phyloP scores from a whole-genome alignment of 2,113 vertebrate genomes.

The Cynoglossus semilaevis region DNA sequence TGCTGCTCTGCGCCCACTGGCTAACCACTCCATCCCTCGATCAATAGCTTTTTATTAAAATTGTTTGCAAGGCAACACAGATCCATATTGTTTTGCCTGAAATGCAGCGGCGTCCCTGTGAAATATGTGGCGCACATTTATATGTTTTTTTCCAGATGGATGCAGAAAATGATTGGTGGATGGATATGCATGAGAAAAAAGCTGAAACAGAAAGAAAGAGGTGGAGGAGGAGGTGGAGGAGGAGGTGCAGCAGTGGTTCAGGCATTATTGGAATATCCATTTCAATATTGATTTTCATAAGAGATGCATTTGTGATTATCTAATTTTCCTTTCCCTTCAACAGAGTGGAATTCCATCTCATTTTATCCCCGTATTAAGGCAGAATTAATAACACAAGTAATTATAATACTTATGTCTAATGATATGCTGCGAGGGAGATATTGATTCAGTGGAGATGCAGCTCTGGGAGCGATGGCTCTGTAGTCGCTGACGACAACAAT shows the following conservation, averaged over 20 bases:
- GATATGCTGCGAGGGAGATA: constrained; percentile 68
- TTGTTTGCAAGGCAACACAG: constrained; percentile 81
- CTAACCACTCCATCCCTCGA: constrained; percentile 71
- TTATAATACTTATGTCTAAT: constrained; percentile 77
- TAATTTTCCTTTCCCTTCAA: constrained; percentile 73
- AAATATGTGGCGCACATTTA: constrained; percentile 68
- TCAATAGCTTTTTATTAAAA: constrained; percentile 86
- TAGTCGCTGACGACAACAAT: not conserved
- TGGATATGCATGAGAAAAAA: constrained; percentile 66
- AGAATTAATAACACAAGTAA: constrained; percentile 79
- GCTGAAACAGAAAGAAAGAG: constrained; percentile 22
- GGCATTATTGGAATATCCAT: constrained; percentile 71
- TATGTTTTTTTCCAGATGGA: constrained; percentile 70
- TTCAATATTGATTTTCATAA: constrained; percentile 77
- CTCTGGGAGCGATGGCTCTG: constrained; percentile 20
- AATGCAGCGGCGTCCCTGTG: constrained; percentile 61
- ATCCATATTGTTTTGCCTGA: constrained; percentile 79
- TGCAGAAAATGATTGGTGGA: constrained; percentile 72
- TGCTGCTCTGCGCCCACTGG: constrained; percentile 67
- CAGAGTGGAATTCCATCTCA: constrained; percentile 72
- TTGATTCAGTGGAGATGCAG: constrained; percentile 70
- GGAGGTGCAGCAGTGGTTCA: constrained; percentile 40
- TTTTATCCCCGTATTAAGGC: constrained; percentile 75
- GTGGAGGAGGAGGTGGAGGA: not conserved
- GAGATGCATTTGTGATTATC: constrained; percentile 77